These are phyloP conservation scores for Pyrgus malvae DNA, from an alignment of 2,888 invertebrate genomes.

Conservation along the genomic window DNA sequence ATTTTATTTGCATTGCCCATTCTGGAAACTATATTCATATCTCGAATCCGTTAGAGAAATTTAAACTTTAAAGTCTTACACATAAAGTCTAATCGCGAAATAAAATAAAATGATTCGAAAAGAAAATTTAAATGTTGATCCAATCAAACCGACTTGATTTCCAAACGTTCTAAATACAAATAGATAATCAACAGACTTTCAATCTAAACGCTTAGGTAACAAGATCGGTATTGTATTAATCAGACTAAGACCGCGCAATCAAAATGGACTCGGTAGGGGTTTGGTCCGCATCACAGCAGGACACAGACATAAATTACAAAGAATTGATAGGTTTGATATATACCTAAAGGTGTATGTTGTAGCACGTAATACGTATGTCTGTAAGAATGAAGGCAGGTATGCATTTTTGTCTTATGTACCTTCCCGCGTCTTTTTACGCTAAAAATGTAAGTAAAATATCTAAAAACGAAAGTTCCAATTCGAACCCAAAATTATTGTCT, in stretches of 20 bases:
- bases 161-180: neutral
- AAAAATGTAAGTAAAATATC: too few species aligned
- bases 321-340: neutral
- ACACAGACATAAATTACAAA: constrained; percentile 9
- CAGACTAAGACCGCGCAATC: neutral
- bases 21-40: constrained; percentile 5
- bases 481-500: too few species aligned
- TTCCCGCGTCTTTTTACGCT: too few species aligned
- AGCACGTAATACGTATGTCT: neutral
- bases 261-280: constrained; percentile 21
- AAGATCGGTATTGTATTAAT: neutral
- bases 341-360: constrained; percentile 7
- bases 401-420: too few species aligned
- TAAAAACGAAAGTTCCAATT: too few species aligned
- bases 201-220: neutral
- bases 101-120: neutral
- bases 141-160: constrained; percentile 11
- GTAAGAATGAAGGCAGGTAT: neutral
- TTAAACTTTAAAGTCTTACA: neutral
- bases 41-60: neutral
- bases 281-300: constrained; percentile 13
- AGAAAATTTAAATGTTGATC: constrained; percentile 23
- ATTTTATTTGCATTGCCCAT: neutral
- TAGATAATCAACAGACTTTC: neutral
- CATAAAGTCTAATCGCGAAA: neutral